Percentiles rank a stretch among this genome's conserved stretches.
Conservation (phyloP, 2,113 vertebrate species). For the Chlorocebus sabaeus region DNA sequence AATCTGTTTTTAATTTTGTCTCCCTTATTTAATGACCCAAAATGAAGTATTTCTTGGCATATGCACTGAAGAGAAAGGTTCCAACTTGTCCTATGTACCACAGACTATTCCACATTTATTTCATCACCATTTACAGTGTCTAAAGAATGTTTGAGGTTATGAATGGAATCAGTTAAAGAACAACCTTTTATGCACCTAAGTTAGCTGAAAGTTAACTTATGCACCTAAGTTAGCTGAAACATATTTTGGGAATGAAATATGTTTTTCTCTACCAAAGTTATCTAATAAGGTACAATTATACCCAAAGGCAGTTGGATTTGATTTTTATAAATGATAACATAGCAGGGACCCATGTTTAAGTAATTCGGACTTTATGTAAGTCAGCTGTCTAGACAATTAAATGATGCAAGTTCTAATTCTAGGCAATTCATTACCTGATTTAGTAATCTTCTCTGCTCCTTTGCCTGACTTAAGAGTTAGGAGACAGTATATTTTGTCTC, state of each 20-base stretch:
- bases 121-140: constrained; percentile 66
- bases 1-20: constrained; percentile 51
- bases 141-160: constrained; percentile 70
- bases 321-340: constrained; percentile 34
- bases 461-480: neutral
- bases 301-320: neutral
- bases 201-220: constrained; percentile 14
- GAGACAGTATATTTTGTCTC: neutral
- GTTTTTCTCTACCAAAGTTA: neutral
- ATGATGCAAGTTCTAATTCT: neutral
- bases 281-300: neutral
- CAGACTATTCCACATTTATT: constrained; percentile 65
- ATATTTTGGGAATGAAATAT: constrained; percentile 13
- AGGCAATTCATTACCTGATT: neutral
- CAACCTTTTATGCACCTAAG: constrained; percentile 10
- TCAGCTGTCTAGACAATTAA: neutral
- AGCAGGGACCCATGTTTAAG: neutral
- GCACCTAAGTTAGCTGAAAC: neutral
- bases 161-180: constrained; percentile 70
- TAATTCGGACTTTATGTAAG: neutral
- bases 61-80: constrained; percentile 62
- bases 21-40: constrained; percentile 59
- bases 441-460: neutral
- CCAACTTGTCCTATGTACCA: constrained; percentile 59
- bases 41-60: constrained; percentile 67